Evolutionary conservation across 1,140 invertebrate genomes (phyloP), one percentile per base, ranked within the genome.

Genomic region (Saccostrea cuccullata): DNA sequence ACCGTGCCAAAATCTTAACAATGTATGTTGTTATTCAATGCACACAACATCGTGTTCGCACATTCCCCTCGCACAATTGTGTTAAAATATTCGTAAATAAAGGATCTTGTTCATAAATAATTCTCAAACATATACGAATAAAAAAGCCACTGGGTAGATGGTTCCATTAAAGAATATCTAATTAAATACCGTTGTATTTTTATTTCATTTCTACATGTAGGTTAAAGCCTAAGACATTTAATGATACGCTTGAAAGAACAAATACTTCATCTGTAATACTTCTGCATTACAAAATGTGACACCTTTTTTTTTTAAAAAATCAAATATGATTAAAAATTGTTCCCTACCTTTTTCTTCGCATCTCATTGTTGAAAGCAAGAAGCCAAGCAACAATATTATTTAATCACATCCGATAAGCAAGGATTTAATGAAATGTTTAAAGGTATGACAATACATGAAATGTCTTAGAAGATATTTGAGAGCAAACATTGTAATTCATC

Each of bases 371-470:
- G 70, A 77, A 77, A 77, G 30, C 70, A 30, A 36, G 30, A 77
- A 77, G 26, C 30, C 70, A 26, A 36, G 70, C 26, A 77, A 77
- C 70, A 77, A 77, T 77, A 77, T 77, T 26, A 77, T 77, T 77
- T 77, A 77, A 77, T 77, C 70, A 77, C 70, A 15, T 77, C 70
- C 70, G 70, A 77, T 77, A 77, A 77, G 70, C 36, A 23, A 77
- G 11, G 26, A 26, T 26, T 77, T 77, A 77, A 77, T 77, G 70
- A 77, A 77, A 77, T 77, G 36, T 77, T 77, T 77, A 77, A 77
- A 77, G 70, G 70, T 77, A 77, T 77, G 70, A 77, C 70, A 73
- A 73, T 73, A 30, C 67, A 77, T 77, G 13, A 77, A 77, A 77
- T 36, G 12, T 30, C 11, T 13, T 9, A 26, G 70, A 30, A 30